Base-by-base conservation (phyloP, 1,140 invertebrate species). In the Aphelenchoides avenae region DNA sequence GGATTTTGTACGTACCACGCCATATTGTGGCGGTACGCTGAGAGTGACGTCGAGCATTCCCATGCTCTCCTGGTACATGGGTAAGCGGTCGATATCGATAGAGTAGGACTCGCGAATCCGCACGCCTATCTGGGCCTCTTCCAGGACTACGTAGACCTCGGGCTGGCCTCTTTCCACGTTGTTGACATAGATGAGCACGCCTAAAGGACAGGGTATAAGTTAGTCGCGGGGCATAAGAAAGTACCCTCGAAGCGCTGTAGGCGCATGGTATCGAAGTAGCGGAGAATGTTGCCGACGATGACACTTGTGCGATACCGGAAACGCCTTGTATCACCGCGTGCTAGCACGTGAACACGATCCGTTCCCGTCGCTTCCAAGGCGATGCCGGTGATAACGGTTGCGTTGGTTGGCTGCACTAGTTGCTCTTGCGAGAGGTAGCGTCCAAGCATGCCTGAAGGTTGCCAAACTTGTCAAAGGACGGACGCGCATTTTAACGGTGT, bases 371-470 rank as follows among this genome's bases (percentile, higher is more conserved):
- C 73, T 53, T 75, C 73, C n/a, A 75, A 26, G 7, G 72, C 61
- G 29, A 75, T 67, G n/a, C 73, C 70, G 4, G 73, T 75, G 20
- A 77, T 74, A 22, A 75, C 73, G n/a, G 75, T 77, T 30, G 66
- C 66, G 62, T 75, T 75, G 9, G 70, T 76, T 15, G 73, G 73
- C 37, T 75, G 75, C 22, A 75, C 73, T 18, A 75, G 52, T 57
- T 75, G 64, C 36, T 70, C 68, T 59, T 75, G 73, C 15, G 52
- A 55, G n/a, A 75, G 50, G 31, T 70, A 70, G n/a, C 69, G 51
- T 13, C 71, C 71, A 18, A 73, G 56, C 56, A 75, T 51, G 55
- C 68, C 68, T 70, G 27, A 48, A 70, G n/a, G 18, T 1, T 18
- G 5, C 31, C 2, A 52, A 52, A 11, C 24, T 57, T 24, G 51